Percentiles rank a stretch among this genome's conserved stretches.
These are phyloP conservation scores for Anguilla megastoma DNA, from an alignment of 2,797 vertebrate species.

Conservation along the genomic window DNA sequence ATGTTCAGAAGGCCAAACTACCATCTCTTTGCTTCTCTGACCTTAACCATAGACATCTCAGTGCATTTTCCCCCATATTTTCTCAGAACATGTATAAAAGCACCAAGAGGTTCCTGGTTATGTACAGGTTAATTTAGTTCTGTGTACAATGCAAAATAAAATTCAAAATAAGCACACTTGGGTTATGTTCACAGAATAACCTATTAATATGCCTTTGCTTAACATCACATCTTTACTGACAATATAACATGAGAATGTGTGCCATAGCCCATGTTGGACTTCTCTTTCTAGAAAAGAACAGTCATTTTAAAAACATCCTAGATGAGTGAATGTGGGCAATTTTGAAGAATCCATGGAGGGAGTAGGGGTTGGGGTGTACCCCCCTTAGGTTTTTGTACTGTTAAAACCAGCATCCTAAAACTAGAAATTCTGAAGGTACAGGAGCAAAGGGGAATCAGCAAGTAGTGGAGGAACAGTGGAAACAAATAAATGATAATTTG, in stretches of 20 bases:
- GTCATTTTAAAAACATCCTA: not conserved
- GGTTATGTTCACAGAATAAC: not conserved
- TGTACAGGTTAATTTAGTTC: not conserved
- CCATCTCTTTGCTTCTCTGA: not conserved
- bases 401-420: no score
- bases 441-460: no score
- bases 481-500: no score
- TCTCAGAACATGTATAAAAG: not conserved
- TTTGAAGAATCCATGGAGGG: no score
- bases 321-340: no score
- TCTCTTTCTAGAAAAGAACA: not conserved
- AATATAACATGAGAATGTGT: not conserved
- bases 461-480: no score
- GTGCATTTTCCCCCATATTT: not conserved
- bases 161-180: not conserved
- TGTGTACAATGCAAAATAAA: not conserved
- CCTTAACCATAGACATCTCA: not conserved
- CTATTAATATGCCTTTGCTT: not conserved
- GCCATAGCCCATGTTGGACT: not conserved
- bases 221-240: not conserved
- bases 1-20: not conserved
- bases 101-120: not conserved
- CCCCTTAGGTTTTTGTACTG: no score
- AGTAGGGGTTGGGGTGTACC: no score
- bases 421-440: no score